Conservation (phyloP, 2,888 invertebrate species). For the Adelphocoris suturalis region DNA sequence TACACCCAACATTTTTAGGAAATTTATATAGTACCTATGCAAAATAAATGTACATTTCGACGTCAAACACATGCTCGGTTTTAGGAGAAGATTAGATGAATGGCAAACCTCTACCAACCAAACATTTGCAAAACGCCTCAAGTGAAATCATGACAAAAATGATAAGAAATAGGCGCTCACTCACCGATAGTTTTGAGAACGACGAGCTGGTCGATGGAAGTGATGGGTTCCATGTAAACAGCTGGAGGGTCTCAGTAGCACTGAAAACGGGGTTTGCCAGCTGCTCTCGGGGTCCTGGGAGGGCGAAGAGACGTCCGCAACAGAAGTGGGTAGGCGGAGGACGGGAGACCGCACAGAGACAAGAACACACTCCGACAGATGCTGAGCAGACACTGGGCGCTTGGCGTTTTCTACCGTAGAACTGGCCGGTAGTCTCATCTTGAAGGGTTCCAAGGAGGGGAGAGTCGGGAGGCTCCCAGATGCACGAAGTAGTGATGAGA, state of each 20-base stretch:
- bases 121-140: too few relatives aligned
- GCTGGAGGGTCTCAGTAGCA: not conserved
- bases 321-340: not conserved
- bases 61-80: too few relatives aligned
- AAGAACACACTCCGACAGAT: constrained; percentile 3
- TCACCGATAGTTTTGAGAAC: constrained; percentile 93
- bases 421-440: not conserved
- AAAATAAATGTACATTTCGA: too few relatives aligned
- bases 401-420: not conserved
- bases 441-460: not conserved
- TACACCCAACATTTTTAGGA: too few relatives aligned
- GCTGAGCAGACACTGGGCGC: constrained; percentile 13
- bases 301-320: not conserved
- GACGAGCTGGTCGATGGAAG: constrained; percentile 86
- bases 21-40: too few relatives aligned
- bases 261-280: constrained; percentile 5
- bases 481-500: not conserved
- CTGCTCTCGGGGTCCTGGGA: constrained; percentile 42
- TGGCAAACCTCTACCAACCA: too few relatives aligned
- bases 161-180: constrained; percentile 77
- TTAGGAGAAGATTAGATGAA: too few relatives aligned
- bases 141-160: too few relatives aligned
- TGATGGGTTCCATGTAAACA: constrained; percentile 72
- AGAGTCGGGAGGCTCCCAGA: not conserved
- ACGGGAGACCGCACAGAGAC: not conserved